Evolutionary conservation across 2,888 invertebrate genomes (phyloP).

Genomic region (Callyntrura guangdongensis): DNA sequence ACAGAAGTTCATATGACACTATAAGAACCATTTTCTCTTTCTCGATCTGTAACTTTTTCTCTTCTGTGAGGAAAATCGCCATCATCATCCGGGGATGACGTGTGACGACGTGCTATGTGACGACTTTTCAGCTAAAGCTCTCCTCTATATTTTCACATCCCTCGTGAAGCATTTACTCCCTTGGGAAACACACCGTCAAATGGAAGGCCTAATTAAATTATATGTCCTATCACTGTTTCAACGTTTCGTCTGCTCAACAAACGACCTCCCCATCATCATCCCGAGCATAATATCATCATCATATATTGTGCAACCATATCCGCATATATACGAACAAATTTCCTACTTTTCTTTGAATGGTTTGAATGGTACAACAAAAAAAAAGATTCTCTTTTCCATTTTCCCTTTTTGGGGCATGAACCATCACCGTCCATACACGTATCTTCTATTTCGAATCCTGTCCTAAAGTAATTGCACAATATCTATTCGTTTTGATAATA

Average conservation of each 20-base stretch:
- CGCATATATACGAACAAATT: background rate
- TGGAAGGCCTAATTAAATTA: conserved; percentile 93
- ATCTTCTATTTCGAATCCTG: background rate
- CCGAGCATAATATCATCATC: conserved; percentile 21
- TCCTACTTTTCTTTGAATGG: conserved; percentile 35
- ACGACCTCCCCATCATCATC: conserved; percentile 72
- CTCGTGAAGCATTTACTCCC: conserved; percentile 80
- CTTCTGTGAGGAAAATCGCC: conserved; percentile 56
- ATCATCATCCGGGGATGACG: conserved; percentile 56
- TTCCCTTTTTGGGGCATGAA: conserved; percentile 11
- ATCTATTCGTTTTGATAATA: background rate
- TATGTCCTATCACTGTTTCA: conserved; percentile 86
- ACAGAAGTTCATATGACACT: conserved; percentile 12
- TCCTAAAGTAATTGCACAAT: conserved; percentile 6
- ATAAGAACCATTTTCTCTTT: conserved; percentile 37
- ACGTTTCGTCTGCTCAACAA: conserved; percentile 73
- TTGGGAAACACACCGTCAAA: conserved; percentile 88
- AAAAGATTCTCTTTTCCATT: conserved; percentile 28
- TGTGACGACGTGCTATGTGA: conserved; percentile 56
- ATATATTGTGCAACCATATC: conserved; percentile 15
- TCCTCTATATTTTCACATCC: conserved; percentile 56
- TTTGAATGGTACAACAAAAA: background rate
- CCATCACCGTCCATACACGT: background rate
- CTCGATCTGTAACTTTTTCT: conserved; percentile 60
- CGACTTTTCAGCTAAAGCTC: conserved; percentile 53